phyloP scores from a whole-genome alignment of 1,140 invertebrate genomes.

The Drosophila nannoptera region DNA sequence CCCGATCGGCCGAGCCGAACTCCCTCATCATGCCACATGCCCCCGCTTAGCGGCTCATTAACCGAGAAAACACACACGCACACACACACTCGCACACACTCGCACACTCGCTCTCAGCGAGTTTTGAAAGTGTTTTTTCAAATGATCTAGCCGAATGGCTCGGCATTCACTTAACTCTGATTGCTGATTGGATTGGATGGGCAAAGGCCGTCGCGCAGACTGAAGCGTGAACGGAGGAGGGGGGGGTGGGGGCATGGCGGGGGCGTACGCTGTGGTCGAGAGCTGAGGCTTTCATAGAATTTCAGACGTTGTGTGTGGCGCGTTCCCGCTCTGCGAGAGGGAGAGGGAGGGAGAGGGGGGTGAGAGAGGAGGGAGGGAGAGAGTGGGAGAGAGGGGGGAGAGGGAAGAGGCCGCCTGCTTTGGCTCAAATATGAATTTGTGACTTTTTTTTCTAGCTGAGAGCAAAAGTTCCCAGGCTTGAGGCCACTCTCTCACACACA shows the following conservation, averaged over 20 bases:
- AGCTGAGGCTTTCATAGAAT: conserved; percentile 7
- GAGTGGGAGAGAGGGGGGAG: background rate
- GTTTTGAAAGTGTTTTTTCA: conserved; percentile 42
- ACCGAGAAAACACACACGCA: conserved; percentile 33
- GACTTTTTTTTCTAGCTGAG: too few species aligned
- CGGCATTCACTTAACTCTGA: conserved; percentile 19
- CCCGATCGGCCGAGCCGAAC: background rate
- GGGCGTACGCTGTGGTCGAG: background rate
- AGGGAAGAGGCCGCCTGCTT: too few species aligned
- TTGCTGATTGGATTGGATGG: conserved; percentile 20
- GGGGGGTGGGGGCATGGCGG: background rate
- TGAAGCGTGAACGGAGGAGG: background rate
- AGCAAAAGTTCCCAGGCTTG: background rate
- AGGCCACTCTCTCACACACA: background rate
- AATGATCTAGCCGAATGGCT: conserved; percentile 11
- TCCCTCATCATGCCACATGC: background rate
- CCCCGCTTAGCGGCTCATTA: conserved; percentile 54
- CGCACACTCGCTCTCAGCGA: too few species aligned
- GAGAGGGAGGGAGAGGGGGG: background rate
- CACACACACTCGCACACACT: too few species aligned
- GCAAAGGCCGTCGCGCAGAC: too few species aligned
- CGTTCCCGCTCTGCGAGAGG: background rate
- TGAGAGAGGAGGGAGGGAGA: background rate
- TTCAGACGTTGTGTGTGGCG: conserved; percentile 7
- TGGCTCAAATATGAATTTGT: too few species aligned